These are phyloP conservation scores for Parthenolecanium corni DNA, from an alignment of 2,888 invertebrate genomes.

Conservation along the genomic window DNA sequence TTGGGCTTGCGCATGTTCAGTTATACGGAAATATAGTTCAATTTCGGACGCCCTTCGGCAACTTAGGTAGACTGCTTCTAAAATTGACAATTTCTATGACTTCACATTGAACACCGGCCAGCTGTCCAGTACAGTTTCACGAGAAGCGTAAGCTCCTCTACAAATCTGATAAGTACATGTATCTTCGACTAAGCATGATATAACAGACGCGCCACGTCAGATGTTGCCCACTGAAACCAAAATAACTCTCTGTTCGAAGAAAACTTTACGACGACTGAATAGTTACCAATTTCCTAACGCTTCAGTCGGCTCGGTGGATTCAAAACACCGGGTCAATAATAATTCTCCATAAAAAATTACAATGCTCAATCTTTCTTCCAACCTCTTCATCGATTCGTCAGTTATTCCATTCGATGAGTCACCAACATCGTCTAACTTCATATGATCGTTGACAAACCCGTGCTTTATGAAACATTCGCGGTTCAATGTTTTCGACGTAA, in stretches of 20 bases:
- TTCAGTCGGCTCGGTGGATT: neutral
- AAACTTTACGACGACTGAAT: neutral
- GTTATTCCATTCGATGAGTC: neutral
- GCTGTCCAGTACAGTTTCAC: too few species aligned
- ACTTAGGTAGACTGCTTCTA: too few species aligned
- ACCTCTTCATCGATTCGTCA: constrained; percentile 6
- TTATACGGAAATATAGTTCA: too few species aligned
- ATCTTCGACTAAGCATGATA: too few species aligned
- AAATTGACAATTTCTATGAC: too few species aligned
- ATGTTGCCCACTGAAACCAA: neutral
- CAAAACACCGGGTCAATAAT: constrained; percentile 25
- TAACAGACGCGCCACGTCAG: too few species aligned
- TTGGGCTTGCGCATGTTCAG: too few species aligned
- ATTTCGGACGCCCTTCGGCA: too few species aligned
- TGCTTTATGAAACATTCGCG: constrained; percentile 2
- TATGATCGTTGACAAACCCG: neutral
- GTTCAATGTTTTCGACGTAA: neutral
- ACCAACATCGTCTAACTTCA: neutral
- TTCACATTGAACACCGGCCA: too few species aligned
- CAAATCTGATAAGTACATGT: too few species aligned
- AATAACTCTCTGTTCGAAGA: too few species aligned
- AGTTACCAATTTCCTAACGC: constrained; percentile 29
- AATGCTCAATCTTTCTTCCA: constrained; percentile 19
- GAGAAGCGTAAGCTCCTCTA: too few species aligned
- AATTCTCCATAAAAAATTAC: constrained; percentile 30